These are phyloP conservation scores for Ailuropoda melanoleuca DNA, from an alignment of 2,113 vertebrate species.

Conservation along the genomic window DNA sequence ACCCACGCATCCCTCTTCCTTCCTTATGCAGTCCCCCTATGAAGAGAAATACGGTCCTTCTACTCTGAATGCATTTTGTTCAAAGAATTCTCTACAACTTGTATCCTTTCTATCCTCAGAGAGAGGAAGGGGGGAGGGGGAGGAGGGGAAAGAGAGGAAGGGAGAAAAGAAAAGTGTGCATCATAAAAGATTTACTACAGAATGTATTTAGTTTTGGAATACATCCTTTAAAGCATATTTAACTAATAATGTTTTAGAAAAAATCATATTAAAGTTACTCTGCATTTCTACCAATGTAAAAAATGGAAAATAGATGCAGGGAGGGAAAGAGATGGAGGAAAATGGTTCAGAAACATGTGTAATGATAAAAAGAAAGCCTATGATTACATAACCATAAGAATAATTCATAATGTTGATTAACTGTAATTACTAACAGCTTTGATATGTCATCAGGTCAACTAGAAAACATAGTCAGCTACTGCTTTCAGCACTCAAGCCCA, in stretches of 20 bases:
- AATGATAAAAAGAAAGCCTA: slow-evolving; percentile 18
- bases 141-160: not conserved
- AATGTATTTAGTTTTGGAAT: not conserved
- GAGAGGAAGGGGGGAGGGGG: not conserved
- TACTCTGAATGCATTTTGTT: not conserved
- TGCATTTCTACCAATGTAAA: not conserved
- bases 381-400: not conserved
- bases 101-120: not conserved
- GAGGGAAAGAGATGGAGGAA: not conserved
- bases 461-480: not conserved
- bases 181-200: not conserved
- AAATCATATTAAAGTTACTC: slow-evolving; percentile 18
- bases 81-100: slow-evolving; percentile 32
- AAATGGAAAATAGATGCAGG: not conserved
- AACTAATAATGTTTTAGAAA: slow-evolving; percentile 8
- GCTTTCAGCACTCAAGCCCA: not conserved
- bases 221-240: slow-evolving; percentile 1
- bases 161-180: not conserved
- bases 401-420: slow-evolving; percentile 36
- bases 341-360: not conserved
- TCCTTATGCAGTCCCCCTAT: not conserved
- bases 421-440: not conserved
- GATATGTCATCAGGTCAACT: slow-evolving; percentile 29
- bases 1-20: not conserved
- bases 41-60: not conserved